Conservation (phyloP, 53 echinoderm and acorn worm genomes). For the Actinopyga echinites region DNA sequence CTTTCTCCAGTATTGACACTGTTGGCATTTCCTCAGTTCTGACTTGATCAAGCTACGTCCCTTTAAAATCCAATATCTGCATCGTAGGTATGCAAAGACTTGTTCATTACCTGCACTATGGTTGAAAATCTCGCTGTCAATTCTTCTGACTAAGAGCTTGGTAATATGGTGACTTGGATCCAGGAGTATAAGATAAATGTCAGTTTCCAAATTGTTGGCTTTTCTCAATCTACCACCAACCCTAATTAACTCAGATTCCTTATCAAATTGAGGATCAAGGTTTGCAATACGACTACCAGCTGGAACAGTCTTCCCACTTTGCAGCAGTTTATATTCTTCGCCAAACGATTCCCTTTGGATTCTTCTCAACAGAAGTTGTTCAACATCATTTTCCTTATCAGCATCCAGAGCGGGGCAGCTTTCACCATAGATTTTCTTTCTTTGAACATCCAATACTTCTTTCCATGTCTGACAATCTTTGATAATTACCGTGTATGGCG, state of each 20-base stretch:
- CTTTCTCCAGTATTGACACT: conserved; percentile 49
- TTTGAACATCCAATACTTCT: background rate
- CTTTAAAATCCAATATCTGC: conserved; percentile 42
- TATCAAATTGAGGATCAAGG: conserved; percentile 24
- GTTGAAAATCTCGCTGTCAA: conserved; percentile 18
- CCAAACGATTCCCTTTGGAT: conserved; percentile 13
- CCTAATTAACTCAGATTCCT: conserved; percentile 25
- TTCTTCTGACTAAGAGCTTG: conserved; percentile 20
- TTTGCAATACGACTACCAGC: background rate
- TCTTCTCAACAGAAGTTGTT: conserved; percentile 20
- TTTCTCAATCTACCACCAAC: conserved; percentile 38
- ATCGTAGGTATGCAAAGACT: conserved; percentile 40
- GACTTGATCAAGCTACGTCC: conserved; percentile 28
- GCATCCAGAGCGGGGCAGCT: background rate
- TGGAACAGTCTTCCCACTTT: background rate
- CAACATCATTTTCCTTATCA: conserved; percentile 11
- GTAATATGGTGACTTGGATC: conserved; percentile 44
- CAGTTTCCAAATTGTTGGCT: conserved; percentile 14
- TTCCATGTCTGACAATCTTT: conserved; percentile 25
- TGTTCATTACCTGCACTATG: conserved; percentile 39
- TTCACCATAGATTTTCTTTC: conserved; percentile 19
- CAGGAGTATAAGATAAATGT: conserved; percentile 7
- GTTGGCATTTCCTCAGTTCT: conserved; percentile 22
- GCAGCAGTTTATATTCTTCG: background rate
- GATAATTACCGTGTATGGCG: background rate